These are phyloP conservation scores for Saguinus midas DNA, from an alignment of 2,113 vertebrate species.

Conservation along the genomic window DNA sequence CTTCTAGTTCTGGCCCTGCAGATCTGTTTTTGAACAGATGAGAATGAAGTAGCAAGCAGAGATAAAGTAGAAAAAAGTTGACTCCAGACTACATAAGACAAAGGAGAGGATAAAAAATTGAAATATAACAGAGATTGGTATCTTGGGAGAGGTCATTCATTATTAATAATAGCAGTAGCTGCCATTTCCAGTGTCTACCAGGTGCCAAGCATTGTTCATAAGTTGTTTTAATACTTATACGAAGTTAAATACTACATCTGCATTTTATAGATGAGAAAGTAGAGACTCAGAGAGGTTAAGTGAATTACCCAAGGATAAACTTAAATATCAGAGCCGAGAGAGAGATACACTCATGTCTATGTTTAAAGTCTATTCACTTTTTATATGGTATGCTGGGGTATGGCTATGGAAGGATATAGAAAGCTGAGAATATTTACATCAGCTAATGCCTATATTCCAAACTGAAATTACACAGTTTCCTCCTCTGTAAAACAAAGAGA, in stretches of 20 bases:
- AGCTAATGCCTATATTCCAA: background rate
- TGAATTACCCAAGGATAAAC: background rate
- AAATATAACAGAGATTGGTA: background rate
- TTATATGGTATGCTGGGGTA: background rate
- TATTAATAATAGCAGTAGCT: background rate
- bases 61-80: background rate
- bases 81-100: background rate
- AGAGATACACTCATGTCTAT: background rate
- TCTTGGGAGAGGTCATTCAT: too few species aligned
- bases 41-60: background rate
- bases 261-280: background rate
- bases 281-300: background rate
- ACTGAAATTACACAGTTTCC: background rate
- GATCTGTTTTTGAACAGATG: background rate
- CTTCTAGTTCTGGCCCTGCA: background rate
- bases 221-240: background rate
- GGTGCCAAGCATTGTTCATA: background rate
- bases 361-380: conserved; percentile 8
- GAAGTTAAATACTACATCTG: background rate
- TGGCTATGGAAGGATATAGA: background rate
- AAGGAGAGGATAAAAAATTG: background rate
- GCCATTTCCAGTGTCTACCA: background rate
- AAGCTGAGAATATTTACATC: background rate
- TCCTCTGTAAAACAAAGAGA: background rate
- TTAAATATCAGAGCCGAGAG: background rate